phyloP scores from a whole-genome alignment of 2,888 invertebrate genomes.

The Caenorhabditis panamensis region DNA sequence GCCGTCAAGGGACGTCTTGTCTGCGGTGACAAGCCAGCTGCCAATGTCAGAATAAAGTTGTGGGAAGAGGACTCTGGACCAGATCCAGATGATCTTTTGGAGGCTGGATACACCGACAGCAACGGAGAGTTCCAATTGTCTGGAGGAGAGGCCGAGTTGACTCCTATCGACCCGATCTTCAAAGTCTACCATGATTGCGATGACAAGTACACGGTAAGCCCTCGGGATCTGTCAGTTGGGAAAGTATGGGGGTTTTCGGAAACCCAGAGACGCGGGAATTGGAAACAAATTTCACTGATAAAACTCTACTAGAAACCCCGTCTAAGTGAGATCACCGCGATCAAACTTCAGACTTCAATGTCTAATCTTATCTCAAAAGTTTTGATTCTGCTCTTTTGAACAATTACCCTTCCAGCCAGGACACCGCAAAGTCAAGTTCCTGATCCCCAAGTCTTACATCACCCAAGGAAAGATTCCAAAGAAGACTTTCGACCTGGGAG shows the following conservation, averaged over 20 bases:
- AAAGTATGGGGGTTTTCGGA: too few relatives aligned
- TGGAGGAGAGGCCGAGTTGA: constrained; percentile 72
- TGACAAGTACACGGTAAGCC: constrained; percentile 69
- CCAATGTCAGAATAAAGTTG: constrained; percentile 72
- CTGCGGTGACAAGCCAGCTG: constrained; percentile 71
- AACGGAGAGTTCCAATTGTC: constrained; percentile 69
- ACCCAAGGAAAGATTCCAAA: constrained; percentile 68
- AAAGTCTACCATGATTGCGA: constrained; percentile 76
- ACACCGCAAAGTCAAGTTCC: constrained; percentile 67
- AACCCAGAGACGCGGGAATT: too few relatives aligned
- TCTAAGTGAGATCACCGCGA: too few relatives aligned
- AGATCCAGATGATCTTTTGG: constrained; percentile 74
- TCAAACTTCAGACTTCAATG: too few relatives aligned
- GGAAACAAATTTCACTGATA: too few relatives aligned
- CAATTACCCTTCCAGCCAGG: constrained; percentile 62
- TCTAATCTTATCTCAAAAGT: too few relatives aligned
- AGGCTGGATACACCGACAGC: constrained; percentile 71
- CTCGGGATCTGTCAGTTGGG: too few relatives aligned
- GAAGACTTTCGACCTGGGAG: constrained; percentile 70
- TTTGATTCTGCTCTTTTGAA: too few relatives aligned
- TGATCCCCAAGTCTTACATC: constrained; percentile 69
- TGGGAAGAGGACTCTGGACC: constrained; percentile 75
- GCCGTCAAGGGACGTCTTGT: constrained; percentile 70
- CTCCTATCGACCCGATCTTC: constrained; percentile 74
- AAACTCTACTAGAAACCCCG: too few relatives aligned